A percentile compares a stretch with the other conserved stretches of the same genome.
phyloP scores from a whole-genome alignment of 2,797 vertebrate genomes.

The Sylvilagus floridanus region DNA sequence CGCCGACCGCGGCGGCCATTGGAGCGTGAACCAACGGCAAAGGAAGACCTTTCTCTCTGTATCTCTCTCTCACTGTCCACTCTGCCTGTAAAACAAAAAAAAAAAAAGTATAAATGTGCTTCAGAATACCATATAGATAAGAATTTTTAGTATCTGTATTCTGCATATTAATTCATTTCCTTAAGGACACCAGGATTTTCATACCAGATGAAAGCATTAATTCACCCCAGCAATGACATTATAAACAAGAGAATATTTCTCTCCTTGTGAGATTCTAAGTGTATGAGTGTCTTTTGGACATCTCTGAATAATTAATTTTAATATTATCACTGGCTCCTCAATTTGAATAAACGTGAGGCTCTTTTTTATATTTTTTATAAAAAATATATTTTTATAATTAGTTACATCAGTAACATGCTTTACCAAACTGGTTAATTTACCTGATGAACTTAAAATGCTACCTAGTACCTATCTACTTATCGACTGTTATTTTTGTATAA shows the following conservation, averaged over 20 bases:
- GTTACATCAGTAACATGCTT: neutral
- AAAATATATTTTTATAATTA: constrained; percentile 28
- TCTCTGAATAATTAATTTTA: neutral
- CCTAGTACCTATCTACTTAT: neutral
- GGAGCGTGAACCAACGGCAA: too few species aligned
- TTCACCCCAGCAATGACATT: neutral
- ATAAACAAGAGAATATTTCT: neutral
- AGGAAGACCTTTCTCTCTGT: too few species aligned
- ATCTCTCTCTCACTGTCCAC: too few species aligned
- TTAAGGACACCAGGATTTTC: neutral
- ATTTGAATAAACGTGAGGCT: neutral
- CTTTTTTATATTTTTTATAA: neutral
- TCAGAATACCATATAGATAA: neutral
- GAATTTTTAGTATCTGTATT: neutral
- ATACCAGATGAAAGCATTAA: neutral
- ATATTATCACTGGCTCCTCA: neutral
- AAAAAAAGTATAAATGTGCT: neutral
- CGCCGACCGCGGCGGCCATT: too few species aligned
- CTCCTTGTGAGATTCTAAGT: neutral
- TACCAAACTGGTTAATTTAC: constrained; percentile 27
- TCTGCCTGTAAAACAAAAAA: too few species aligned
- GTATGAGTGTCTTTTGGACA: neutral
- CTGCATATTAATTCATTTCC: neutral
- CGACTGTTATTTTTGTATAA: too few species aligned
- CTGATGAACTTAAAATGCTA: neutral